A percentile compares a stretch with the other conserved stretches of the same genome.
Evolutionary conservation across 2,888 invertebrate genomes (phyloP).

Genomic region (Itoplectis maculator): DNA sequence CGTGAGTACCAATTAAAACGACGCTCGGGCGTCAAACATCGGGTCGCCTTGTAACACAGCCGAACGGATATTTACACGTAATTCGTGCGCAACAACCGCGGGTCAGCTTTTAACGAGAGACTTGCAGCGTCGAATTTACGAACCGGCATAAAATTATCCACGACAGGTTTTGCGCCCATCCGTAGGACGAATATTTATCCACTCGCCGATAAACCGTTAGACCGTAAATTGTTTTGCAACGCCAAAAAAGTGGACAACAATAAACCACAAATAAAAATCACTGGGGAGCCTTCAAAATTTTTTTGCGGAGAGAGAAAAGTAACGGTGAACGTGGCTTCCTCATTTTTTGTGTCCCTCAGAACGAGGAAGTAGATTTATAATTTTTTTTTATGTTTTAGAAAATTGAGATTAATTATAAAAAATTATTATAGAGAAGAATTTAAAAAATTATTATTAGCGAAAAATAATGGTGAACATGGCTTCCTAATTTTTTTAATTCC

Average conservation of each 20-base stretch:
- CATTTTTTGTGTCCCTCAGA: not conserved
- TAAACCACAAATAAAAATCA: not conserved
- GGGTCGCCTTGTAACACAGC: not conserved
- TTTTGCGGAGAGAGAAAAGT: not conserved
- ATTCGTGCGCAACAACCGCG: conserved; percentile 2
- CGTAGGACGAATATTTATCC: conserved; percentile 29
- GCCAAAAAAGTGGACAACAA: not conserved
- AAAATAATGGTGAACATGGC: too few relatives aligned
- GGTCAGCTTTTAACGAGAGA: conserved; percentile 1
- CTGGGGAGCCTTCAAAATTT: not conserved
- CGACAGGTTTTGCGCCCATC: not conserved
- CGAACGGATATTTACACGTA: not conserved
- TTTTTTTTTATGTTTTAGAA: too few relatives aligned
- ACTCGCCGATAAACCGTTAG: not conserved
- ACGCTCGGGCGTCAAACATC: conserved; percentile 16
- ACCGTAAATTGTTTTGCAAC: not conserved
- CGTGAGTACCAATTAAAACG: conserved; percentile 31
- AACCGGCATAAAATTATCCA: conserved; percentile 17
- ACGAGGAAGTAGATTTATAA: not conserved
- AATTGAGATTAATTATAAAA: too few relatives aligned
- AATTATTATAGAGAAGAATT: too few relatives aligned
- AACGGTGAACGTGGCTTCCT: not conserved
- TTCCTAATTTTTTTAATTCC: too few relatives aligned
- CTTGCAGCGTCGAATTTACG: conserved; percentile 26
- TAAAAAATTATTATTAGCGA: too few relatives aligned